Percentiles rank a stretch among this genome's conserved stretches.
Evolutionary conservation across 2,888 invertebrate species (phyloP).

Genomic region (Cecidostiba fungosa): DNA sequence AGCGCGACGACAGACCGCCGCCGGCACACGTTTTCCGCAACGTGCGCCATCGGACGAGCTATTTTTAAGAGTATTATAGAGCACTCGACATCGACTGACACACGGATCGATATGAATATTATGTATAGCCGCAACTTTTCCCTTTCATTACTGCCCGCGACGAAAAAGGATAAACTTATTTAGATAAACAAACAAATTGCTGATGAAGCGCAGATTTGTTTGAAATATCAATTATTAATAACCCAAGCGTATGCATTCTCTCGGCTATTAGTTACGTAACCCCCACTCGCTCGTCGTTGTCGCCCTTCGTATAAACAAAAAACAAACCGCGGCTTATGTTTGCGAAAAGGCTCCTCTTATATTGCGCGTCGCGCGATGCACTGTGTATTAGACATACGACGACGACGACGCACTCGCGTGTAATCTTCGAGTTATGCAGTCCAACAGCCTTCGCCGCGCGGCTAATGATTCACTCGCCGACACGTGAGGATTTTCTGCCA

Average conservation of each 20-base stretch:
- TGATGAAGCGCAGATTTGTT: too few species aligned
- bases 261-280: slow-evolving; percentile 29
- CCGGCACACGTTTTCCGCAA: slow-evolving; percentile 43
- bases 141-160: too few species aligned
- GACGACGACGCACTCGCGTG: not conserved
- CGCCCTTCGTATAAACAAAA: slow-evolving; percentile 49
- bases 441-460: slow-evolving; percentile 45
- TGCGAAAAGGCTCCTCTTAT: too few species aligned
- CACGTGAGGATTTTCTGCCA: slow-evolving; percentile 33
- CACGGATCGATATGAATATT: too few species aligned
- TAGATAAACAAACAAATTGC: too few species aligned
- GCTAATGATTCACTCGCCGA: slow-evolving; percentile 40
- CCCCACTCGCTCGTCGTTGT: slow-evolving; percentile 16
- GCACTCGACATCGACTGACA: too few species aligned
- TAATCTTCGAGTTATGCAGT: slow-evolving; percentile 52
- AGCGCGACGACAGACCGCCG: slow-evolving; percentile 20
- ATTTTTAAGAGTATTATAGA: too few species aligned
- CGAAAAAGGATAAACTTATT: too few species aligned
- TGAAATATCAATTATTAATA: too few species aligned
- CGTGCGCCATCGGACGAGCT: slow-evolving; percentile 24
- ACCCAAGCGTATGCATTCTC: too few species aligned
- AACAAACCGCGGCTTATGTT: slow-evolving; percentile 53
- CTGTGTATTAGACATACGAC: not conserved
- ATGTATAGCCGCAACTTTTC: too few species aligned
- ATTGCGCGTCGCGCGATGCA: too few species aligned